These are phyloP conservation scores for Caenorhabditis auriculariae DNA, from an alignment of 2,888 invertebrate genomes.

Conservation along the genomic window DNA sequence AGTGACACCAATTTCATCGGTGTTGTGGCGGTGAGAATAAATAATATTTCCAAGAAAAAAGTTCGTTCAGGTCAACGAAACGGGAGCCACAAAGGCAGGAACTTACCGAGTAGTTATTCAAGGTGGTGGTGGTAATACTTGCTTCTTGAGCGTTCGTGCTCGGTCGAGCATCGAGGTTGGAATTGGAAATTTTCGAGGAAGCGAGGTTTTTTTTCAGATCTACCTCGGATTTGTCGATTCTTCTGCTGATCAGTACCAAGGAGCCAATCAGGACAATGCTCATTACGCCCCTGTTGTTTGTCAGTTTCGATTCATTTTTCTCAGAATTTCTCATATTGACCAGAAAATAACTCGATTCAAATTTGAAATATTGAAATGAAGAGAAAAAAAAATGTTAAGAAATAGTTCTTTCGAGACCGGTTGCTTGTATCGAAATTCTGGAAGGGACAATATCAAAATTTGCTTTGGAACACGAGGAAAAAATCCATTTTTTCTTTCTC, in stretches of 20 bases:
- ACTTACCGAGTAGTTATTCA: conserved; percentile 25
- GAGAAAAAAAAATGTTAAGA: too few relatives aligned
- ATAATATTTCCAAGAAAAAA: not conserved
- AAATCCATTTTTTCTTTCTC: too few relatives aligned
- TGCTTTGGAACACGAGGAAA: too few relatives aligned
- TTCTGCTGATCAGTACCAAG: conserved; percentile 29
- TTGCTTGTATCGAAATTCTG: too few relatives aligned
- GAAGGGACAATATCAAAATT: too few relatives aligned
- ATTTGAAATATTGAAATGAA: not conserved
- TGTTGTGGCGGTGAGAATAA: conserved; percentile 15
- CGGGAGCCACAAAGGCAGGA: conserved; percentile 38
- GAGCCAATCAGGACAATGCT: conserved; percentile 46
- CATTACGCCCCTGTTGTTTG: conserved; percentile 39
- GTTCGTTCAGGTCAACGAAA: conserved; percentile 29
- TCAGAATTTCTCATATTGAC: not conserved
- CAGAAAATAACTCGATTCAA: not conserved
- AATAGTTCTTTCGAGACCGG: too few relatives aligned
- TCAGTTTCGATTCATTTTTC: conserved; percentile 4
- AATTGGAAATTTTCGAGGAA: not conserved
- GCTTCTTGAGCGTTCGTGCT: conserved; percentile 39
- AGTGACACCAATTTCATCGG: conserved; percentile 42
- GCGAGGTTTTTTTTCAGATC: conserved; percentile 3
- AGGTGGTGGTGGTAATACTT: conserved; percentile 29
- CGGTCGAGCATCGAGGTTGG: conserved; percentile 41
- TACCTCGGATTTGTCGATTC: conserved; percentile 34